Evolutionary conservation across 1,140 invertebrate genomes (phyloP), one percentile per base, ranked within the genome.

Genomic region (Platorchestia sp.): DNA sequence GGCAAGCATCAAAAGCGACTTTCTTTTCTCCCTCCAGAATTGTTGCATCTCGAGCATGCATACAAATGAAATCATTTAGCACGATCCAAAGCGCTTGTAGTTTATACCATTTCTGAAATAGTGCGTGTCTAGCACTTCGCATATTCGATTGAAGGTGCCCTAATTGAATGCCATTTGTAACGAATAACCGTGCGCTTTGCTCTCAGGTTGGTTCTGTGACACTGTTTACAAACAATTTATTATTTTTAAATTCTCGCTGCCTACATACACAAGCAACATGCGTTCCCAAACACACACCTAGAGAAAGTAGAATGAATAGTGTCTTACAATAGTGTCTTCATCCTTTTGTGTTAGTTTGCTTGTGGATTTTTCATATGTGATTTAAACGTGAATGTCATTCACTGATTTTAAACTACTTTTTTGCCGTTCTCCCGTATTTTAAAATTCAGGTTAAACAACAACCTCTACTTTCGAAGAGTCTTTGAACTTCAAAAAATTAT

Each of bases 1-100:
- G 87, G 87, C 87, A 89, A 89, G 87, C 43, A 89, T 89, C 87
- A 89, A 89, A 89, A 89, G 87, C 10, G 87, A 89, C n/a, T 42
- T 44, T 42, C 43, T 89, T 89, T 89, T 42, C n/a, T 44, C n/a
- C 42, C 87, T 14, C n/a, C 41, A 44, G 87, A 89, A 89, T 89
- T 89, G 87, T 89, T 89, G 87, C 87, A 89, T 89, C n/a, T 41
- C 87, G 87, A 89, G 43, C 87, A 89, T 89, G 87, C 87, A 89
- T 89, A 89, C 87, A 89, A 89, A 89, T 89, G 87, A 89, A 89
- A 42, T 89, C 87, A 89, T 89, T 89, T 89, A 44, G 42, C 36
- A 44, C 43, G 87, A 89, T 44, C 41, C 87, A 42, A 42, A 42
- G 87, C 43, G 87, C 27, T 14, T 75, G 59, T 75, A 75, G 59